Percentiles rank a stretch among this genome's conserved stretches.
phyloP scores from a whole-genome alignment of 2,888 invertebrate species.

The Latheticus oryzae region DNA sequence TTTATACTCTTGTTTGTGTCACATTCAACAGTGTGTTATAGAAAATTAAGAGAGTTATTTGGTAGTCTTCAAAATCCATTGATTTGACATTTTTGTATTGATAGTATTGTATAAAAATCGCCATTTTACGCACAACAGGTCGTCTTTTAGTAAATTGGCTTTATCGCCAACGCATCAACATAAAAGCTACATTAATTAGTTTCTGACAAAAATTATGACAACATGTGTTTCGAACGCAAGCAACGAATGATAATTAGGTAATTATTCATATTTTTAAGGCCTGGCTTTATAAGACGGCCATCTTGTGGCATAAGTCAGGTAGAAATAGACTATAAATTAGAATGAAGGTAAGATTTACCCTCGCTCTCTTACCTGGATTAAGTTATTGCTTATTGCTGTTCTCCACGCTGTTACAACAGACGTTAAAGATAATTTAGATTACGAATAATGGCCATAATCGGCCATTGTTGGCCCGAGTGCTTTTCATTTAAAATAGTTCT shows the following conservation, averaged over 20 bases:
- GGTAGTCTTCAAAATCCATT: slow-evolving; percentile 5
- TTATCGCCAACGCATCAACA: slow-evolving; percentile 13
- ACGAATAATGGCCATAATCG: slow-evolving; percentile 60
- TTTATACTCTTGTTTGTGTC: slow-evolving; percentile 30
- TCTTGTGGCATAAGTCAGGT: slow-evolving; percentile 15
- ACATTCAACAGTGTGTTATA: slow-evolving; percentile 26
- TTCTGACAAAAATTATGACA: slow-evolving; percentile 2
- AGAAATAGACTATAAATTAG: slow-evolving; percentile 36
- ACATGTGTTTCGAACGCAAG: slow-evolving; percentile 13
- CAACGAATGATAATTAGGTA: slow-evolving; percentile 16
- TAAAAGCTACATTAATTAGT: slow-evolving; percentile 16
- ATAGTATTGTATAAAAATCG: background rate
- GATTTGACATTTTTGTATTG: background rate
- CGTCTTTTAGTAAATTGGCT: background rate
- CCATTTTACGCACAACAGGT: no score
- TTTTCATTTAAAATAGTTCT: slow-evolving; percentile 53
- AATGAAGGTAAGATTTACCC: slow-evolving; percentile 37
- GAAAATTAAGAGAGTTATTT: slow-evolving; percentile 32
- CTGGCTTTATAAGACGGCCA: slow-evolving; percentile 7
- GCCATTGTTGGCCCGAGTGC: slow-evolving; percentile 54
- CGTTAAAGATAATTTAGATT: slow-evolving; percentile 64
- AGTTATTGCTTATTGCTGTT: slow-evolving; percentile 55
- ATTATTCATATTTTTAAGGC: slow-evolving; percentile 20
- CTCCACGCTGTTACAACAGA: slow-evolving; percentile 56
- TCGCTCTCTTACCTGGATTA: slow-evolving; percentile 50